Conservation (phyloP, 2,797 vertebrate genomes). For the Saxicola maurus region DNA sequence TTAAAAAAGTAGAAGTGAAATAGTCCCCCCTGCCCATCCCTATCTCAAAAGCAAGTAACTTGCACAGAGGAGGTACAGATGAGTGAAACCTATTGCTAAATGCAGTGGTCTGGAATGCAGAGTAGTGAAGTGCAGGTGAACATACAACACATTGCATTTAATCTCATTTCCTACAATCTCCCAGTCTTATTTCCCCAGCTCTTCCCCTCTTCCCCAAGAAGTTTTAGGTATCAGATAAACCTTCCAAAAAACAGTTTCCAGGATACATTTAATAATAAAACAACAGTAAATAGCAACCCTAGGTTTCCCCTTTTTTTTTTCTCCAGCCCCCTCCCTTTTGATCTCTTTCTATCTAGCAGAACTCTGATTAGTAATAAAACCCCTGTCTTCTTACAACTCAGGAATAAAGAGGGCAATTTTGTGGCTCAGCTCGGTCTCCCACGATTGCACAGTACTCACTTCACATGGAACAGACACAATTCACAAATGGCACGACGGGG, state of each 20-base stretch:
- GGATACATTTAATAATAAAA: conserved; percentile 17
- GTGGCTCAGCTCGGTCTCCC: not conserved
- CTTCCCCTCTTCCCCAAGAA: not conserved
- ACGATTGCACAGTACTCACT: conserved; percentile 24
- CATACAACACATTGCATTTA: not conserved
- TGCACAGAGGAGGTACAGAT: not conserved
- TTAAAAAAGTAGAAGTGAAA: not conserved
- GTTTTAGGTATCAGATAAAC: not conserved
- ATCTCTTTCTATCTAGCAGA: not conserved
- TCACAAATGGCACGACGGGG: not conserved
- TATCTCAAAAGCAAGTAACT: not conserved
- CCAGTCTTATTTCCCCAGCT: not conserved
- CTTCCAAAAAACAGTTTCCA: conserved; percentile 36
- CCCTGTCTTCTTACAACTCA: not conserved
- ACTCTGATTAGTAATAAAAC: not conserved
- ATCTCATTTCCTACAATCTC: conserved; percentile 6
- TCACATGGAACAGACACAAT: conserved; percentile 2
- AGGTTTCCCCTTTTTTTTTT: not conserved
- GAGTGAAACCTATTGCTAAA: not conserved
- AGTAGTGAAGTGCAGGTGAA: conserved; percentile 14
- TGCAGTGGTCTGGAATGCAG: not conserved
- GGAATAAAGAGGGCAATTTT: not conserved
- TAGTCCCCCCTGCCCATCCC: not conserved
- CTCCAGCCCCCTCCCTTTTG: not conserved
- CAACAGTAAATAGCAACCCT: not conserved